phyloP scores from a whole-genome alignment of 2,797 vertebrate genomes.

The Pseudochromis fuscus region DNA sequence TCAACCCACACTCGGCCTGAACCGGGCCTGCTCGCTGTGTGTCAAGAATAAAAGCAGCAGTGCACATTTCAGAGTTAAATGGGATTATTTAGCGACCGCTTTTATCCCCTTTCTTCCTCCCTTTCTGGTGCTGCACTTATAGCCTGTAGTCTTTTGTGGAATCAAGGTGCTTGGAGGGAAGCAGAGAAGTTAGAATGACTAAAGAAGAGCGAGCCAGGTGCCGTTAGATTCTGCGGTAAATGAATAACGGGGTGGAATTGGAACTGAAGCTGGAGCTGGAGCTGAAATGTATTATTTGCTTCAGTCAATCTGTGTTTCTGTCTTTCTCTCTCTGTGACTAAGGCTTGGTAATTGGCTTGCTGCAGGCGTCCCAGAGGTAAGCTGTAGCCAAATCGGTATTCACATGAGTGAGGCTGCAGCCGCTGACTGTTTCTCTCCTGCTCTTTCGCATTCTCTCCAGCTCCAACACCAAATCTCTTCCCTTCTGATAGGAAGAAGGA shows the following conservation, averaged over 20 bases:
- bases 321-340: constrained; percentile 64
- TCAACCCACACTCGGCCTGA: constrained; percentile 70
- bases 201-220: constrained; percentile 55
- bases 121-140: constrained; percentile 56
- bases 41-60: constrained; percentile 75
- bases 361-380: constrained; percentile 79
- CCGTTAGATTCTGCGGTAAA: constrained; percentile 54
- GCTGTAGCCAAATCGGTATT: constrained; percentile 79
- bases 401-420: constrained; percentile 73
- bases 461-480: constrained; percentile 27
- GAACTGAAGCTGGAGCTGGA: constrained; percentile 44
- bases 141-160: constrained; percentile 70
- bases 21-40: constrained; percentile 64
- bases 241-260: constrained; percentile 60
- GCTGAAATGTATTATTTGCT: constrained; percentile 68
- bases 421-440: constrained; percentile 62
- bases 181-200: constrained; percentile 54
- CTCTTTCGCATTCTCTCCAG: constrained; percentile 59
- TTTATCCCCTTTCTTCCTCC: constrained; percentile 67
- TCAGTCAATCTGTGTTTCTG: constrained; percentile 70
- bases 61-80: constrained; percentile 80
- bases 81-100: constrained; percentile 76
- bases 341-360: constrained; percentile 81
- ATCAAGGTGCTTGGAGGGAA: constrained; percentile 54
- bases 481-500: constrained; percentile 32